These are phyloP conservation scores for Ichneumon xanthorius DNA, from an alignment of 2,888 invertebrate species.

Conservation along the genomic window DNA sequence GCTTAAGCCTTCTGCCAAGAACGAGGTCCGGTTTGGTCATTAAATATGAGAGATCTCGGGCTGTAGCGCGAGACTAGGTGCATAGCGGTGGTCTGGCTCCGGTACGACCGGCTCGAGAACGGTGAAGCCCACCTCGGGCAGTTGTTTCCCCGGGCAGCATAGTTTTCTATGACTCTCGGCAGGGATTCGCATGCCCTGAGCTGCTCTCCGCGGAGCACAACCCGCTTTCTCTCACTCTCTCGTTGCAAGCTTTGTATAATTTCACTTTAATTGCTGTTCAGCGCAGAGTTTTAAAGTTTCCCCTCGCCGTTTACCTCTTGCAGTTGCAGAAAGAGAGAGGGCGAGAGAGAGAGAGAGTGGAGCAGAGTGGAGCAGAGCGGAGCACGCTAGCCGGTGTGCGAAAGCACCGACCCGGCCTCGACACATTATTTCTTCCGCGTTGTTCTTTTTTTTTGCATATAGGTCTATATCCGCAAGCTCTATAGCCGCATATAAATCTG, in stretches of 20 bases:
- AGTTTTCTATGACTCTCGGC: conserved; percentile 63
- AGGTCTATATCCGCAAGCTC: conserved; percentile 10
- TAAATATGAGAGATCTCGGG: conserved; percentile 80
- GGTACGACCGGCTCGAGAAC: conserved; percentile 15
- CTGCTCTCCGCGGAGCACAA: conserved; percentile 25
- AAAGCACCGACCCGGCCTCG: conserved; percentile 51
- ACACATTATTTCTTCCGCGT: conserved; percentile 51
- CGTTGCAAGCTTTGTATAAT: conserved; percentile 79
- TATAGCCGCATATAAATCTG: conserved; percentile 3
- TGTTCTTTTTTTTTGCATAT: conserved; percentile 32
- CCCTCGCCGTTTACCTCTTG: conserved; percentile 63
- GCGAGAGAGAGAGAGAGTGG: neutral
- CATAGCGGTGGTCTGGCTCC: conserved; percentile 42
- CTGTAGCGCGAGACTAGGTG: conserved; percentile 35
- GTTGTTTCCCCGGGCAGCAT: conserved; percentile 64
- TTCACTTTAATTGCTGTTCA: conserved; percentile 82
- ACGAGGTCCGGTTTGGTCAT: conserved; percentile 78
- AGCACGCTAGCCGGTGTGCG: conserved; percentile 43
- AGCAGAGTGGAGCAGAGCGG: conserved; percentile 22
- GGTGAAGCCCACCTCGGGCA: conserved; percentile 49
- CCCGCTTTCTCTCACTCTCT: conserved; percentile 48
- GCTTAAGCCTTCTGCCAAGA: conserved; percentile 75
- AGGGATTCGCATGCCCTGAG: conserved; percentile 58
- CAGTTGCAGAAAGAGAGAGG: neutral
- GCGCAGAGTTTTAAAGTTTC: conserved; percentile 77